Evolutionary conservation across 2,888 invertebrate species (phyloP), one percentile per base, ranked within the genome.

Genomic region (Gerris lacustris): DNA sequence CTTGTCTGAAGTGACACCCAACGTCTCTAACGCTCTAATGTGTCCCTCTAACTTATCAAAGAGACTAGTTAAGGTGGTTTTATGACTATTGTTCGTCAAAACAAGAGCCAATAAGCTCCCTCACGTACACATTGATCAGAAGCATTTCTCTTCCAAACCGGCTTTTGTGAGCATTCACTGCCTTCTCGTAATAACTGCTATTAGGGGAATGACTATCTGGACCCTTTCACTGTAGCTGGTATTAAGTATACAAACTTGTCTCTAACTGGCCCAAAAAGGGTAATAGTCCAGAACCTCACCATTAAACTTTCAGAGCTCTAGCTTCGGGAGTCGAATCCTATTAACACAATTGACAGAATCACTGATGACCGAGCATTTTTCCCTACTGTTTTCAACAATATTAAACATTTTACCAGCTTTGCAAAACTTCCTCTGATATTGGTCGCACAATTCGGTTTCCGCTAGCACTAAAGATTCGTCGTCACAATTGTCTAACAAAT

Each of bases 1-100:
- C 11, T n/a, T n/a, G n/a, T n/a, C n/a, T n/a, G n/a, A n/a, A n/a
- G n/a, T n/a, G 47, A 47, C 44, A 62, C 76, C 77, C 44, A 78
- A 70, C n/a, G 76, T 75, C n/a, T 75, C 75, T 63, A 77, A 72
- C 17, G 77, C 75, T 44, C 77, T 68, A 18, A 79, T 69, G 55
- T 78, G 77, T 9, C 77, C 74, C 55, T 78, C 77, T 9, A 79
- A 66, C 69, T 75, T 74, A 72, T 78, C 78, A 70, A 76, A 77
- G 4, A 77, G 44, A 9, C 18, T 55, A 17, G 44, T 18, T 72
- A 63, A 4, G 66, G 17, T 43, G 64, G 17, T 66, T 0, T 9
- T 6, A 15, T 66, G 43, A 71, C 55, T 75, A 76, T 44, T 74
- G 72, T 31, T 78, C 66, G 68, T 75, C 74, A 64, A 78, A 67